Evolutionary conservation across 2,888 invertebrate species (phyloP).

Genomic region (Idaea aversata): DNA sequence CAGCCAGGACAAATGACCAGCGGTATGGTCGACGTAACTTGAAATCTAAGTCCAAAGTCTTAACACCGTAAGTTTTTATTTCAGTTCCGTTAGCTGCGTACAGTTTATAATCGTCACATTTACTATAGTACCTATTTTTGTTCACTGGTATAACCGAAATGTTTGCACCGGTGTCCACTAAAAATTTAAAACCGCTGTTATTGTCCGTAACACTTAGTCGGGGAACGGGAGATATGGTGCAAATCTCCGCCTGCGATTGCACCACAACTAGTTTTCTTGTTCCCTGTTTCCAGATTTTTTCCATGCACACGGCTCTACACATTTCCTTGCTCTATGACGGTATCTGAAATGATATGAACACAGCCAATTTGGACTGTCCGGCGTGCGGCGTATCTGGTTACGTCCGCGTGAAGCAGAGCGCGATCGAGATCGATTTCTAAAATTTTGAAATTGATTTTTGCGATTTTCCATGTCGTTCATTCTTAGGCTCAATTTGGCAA

Average conservation of each 20-base stretch:
- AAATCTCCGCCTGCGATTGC: too few species aligned
- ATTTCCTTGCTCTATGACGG: constrained; percentile 10
- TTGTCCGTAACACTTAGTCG: constrained; percentile 16
- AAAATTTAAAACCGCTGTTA: too few species aligned
- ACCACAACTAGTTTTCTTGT: constrained; percentile 18
- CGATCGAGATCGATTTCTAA: neutral
- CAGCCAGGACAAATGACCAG: neutral
- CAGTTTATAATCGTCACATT: neutral
- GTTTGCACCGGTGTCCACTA: too few species aligned
- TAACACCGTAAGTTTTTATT: constrained; percentile 5
- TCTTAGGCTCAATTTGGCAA: neutral
- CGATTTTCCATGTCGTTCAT: neutral
- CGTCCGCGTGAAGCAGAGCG: too few species aligned
- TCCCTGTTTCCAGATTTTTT: constrained; percentile 9
- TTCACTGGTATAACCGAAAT: constrained; percentile 8
- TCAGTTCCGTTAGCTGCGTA: constrained; percentile 7
- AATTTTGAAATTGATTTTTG: neutral
- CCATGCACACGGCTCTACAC: constrained; percentile 15
- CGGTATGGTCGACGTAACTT: neutral
- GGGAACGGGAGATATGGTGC: constrained; percentile 1
- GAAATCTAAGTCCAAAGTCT: constrained; percentile 2
- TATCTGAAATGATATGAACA: constrained; percentile 14
- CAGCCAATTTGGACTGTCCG: constrained; percentile 6
- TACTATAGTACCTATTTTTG: neutral
- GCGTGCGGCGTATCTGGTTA: neutral